Percentiles rank a stretch among this genome's conserved stretches.
Conservation (phyloP, 2,888 invertebrate species). For the Drosophila infuscata region DNA sequence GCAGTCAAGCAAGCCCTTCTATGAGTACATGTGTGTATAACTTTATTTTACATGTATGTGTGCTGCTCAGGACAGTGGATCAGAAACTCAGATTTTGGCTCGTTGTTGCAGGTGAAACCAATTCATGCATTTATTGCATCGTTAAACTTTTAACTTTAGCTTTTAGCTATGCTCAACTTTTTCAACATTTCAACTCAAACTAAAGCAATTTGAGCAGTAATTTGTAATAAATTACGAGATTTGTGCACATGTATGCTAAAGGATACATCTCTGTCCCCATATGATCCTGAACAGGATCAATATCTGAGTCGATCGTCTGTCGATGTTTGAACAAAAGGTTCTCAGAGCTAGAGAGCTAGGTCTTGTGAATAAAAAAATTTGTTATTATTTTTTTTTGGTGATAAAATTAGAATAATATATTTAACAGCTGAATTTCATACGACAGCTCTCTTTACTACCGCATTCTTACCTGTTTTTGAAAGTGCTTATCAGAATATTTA, state of each 20-base stretch:
- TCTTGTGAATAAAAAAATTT: no score
- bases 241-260: background rate
- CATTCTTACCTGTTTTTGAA: background rate
- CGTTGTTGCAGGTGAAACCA: background rate
- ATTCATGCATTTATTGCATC: background rate
- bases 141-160: background rate
- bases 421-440: background rate
- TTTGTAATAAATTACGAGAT: background rate
- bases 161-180: no score
- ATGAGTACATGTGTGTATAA: constrained; percentile 4
- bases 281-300: no score
- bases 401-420: background rate
- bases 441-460: background rate
- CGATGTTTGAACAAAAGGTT: background rate
- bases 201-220: background rate
- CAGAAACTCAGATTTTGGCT: background rate
- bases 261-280: background rate
- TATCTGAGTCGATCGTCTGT: background rate
- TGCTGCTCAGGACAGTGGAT: constrained; percentile 25
- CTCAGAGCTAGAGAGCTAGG: background rate
- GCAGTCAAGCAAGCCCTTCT: constrained; percentile 4
- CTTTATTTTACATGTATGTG: constrained; percentile 9
- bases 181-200: background rate
- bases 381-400: background rate
- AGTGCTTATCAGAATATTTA: background rate